Base-by-base conservation (phyloP, 2,888 invertebrate genomes). In the Acanthosepion pharaonis region DNA sequence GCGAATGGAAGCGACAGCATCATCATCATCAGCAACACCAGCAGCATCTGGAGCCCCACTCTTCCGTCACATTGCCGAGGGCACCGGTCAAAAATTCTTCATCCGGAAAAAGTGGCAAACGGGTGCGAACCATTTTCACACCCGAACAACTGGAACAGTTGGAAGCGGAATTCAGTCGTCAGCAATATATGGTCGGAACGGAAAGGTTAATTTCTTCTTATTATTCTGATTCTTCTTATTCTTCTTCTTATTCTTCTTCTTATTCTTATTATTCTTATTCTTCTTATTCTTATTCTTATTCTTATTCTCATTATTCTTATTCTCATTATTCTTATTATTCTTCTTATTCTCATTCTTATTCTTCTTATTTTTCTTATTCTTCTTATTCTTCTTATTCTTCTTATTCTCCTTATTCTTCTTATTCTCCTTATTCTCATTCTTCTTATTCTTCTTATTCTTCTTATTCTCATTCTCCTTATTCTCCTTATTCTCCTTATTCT, bases 161-260 rank as follows among this genome's bases (percentile, higher is more conserved):
- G 94, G 99, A 99, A 97, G 98, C 98, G 0, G 99, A 99, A 98
- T 99, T 99, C 97, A 99, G 99, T 96, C 98, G 99, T 91, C 99
- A 99, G 97, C 99, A 99, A 97, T 99, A 99, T 98, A 99, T 99
- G 99, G 99, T 99, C 25, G 99, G 99, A 0, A 99, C 99, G 0
- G 99, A 99, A 97, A 98, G 97, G 97, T 97, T 95, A 55, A 96
- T 94, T 92, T 64, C 42, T n/a, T 6, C 5, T 6, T 42, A 42
- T 42, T 42, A 42, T 42, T 42, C 0, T 42, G 0, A 42, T 42
- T 42, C 0, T 42, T 42, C 2, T 42, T n/a, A n/a, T n/a, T n/a
- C 33, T 33, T 92, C 33, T 48, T 49, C 42, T 23, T 91, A 0
- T 91, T 28, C 20, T 91, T 91, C 5, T 5, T 64, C 28, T 59